These are phyloP conservation scores for Microcebus murinus DNA, from an alignment of 2,113 vertebrate species.

Conservation along the genomic window DNA sequence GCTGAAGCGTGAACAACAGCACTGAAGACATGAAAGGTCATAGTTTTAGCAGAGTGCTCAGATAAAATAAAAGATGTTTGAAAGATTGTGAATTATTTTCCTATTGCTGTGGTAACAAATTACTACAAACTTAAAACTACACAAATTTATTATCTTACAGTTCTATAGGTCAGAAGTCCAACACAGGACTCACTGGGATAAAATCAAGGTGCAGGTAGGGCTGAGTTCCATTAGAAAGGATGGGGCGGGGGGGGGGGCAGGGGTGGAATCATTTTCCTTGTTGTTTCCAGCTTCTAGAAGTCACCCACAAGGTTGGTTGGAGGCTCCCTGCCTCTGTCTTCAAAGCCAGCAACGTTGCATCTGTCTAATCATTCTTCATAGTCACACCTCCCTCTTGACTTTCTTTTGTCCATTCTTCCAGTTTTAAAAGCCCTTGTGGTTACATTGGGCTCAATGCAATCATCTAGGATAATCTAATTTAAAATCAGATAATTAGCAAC, in stretches of 20 bases:
- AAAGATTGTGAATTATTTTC: background rate
- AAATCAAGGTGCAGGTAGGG: background rate
- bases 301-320: background rate
- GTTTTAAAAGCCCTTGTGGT: slow-evolving; percentile 8
- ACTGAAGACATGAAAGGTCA: background rate
- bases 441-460: background rate
- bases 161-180: background rate
- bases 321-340: background rate
- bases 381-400: background rate
- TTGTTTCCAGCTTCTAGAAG: background rate
- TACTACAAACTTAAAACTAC: background rate
- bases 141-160: background rate
- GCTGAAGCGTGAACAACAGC: background rate
- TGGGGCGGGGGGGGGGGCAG: background rate
- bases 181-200: background rate
- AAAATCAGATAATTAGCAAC: background rate
- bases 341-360: background rate
- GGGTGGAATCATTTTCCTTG: background rate
- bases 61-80: background rate
- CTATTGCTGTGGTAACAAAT: background rate
- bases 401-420: background rate
- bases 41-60: background rate
- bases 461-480: background rate
- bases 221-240: background rate
- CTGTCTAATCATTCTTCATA: background rate